These are phyloP conservation scores for Spermophilus dauricus DNA, from an alignment of 2,113 vertebrate species.

Conservation along the genomic window DNA sequence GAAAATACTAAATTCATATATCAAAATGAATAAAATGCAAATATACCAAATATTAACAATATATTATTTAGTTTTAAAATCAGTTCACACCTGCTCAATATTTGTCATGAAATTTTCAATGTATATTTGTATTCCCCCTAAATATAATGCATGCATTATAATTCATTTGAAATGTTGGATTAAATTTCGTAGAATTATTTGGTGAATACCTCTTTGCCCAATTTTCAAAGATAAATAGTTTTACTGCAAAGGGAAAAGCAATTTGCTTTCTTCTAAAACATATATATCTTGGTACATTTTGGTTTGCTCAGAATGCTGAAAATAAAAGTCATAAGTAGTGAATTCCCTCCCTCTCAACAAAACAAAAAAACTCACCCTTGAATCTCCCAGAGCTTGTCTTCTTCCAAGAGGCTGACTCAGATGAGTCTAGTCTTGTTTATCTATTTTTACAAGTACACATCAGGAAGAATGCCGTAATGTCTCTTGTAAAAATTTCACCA, in stretches of 20 bases:
- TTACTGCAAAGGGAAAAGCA: slow-evolving; percentile 9
- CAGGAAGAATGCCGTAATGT: no score
- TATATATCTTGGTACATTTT: slow-evolving; percentile 4
- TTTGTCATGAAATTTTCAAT: neutral
- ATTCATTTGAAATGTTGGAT: slow-evolving; percentile 46
- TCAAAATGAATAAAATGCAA: slow-evolving; percentile 23
- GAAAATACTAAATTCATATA: neutral
- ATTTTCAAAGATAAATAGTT: slow-evolving; percentile 46
- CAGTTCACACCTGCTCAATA: neutral
- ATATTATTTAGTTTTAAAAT: slow-evolving; percentile 40
- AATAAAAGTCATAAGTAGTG: slow-evolving; percentile 45
- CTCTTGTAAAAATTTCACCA: no score
- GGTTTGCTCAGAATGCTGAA: slow-evolving; percentile 58
- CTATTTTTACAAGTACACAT: no score
- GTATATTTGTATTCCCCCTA: slow-evolving; percentile 28
- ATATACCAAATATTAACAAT: neutral
- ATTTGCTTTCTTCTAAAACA: slow-evolving; percentile 34
- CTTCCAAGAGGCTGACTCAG: no score
- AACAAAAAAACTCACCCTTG: neutral
- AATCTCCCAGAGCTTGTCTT: no score
- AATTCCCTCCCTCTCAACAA: neutral
- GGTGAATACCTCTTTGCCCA: neutral
- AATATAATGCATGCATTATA: neutral
- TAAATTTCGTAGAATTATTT: slow-evolving; percentile 49
- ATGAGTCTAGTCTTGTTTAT: no score